A percentile compares a stretch with the other conserved stretches of the same genome.
These are phyloP conservation scores for Vulpes ferrilata DNA, from an alignment of 2,113 vertebrate genomes.

Conservation along the genomic window DNA sequence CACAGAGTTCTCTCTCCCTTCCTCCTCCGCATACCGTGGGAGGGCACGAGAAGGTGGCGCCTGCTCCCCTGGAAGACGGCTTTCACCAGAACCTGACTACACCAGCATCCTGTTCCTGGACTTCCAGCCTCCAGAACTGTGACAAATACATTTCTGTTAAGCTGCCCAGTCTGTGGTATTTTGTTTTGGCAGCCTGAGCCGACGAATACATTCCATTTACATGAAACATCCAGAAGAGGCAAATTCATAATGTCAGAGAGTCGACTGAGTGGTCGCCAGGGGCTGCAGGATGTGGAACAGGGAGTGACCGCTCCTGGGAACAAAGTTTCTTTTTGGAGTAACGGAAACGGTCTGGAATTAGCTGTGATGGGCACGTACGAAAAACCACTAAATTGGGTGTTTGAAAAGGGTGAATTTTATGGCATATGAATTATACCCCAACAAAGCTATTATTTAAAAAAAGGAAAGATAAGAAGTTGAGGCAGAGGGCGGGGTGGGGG, in stretches of 20 bases:
- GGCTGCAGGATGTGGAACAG: not conserved
- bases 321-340: not conserved
- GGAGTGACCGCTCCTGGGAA: not conserved
- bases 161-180: not conserved
- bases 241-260: not conserved
- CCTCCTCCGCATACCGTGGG: fast-evolving
- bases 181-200: not conserved
- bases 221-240: not conserved
- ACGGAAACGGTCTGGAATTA: not conserved
- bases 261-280: not conserved
- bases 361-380: too few species aligned
- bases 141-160: not conserved
- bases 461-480: not conserved
- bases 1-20: not conserved
- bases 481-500: too few species aligned
- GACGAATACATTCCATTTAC: not conserved
- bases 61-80: not conserved
- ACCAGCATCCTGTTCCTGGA: not conserved
- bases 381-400: not conserved
- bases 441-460: not conserved
- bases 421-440: not conserved
- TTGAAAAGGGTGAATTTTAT: not conserved
- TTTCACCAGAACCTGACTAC: not conserved
- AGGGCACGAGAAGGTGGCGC: not conserved
- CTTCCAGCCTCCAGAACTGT: not conserved